These are phyloP conservation scores for Leptinotarsa peninsularis DNA, from an alignment of 2,888 invertebrate species.

Conservation along the genomic window DNA sequence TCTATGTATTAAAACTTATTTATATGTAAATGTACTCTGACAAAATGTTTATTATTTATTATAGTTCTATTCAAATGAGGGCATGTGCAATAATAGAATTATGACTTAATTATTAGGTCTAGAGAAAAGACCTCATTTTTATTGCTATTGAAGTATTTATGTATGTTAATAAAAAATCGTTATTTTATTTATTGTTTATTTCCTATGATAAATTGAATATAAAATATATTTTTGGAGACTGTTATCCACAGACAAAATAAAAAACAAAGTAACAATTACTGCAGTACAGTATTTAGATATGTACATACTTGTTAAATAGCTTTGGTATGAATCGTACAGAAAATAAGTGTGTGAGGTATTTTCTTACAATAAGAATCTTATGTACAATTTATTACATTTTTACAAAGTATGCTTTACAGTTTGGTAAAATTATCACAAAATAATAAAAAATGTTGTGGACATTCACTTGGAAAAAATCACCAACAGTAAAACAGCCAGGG, in stretches of 20 bases:
- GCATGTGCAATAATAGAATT: conserved; percentile 31
- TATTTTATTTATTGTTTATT: conserved; percentile 21
- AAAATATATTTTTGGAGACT: conserved; percentile 41
- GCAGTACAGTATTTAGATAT: conserved; percentile 34
- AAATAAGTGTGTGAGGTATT: conserved; percentile 10
- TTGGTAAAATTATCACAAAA: conserved; percentile 49
- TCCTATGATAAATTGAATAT: conserved; percentile 19
- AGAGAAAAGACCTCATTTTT: too few species aligned
- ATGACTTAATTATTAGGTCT: too few species aligned
- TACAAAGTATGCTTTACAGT: conserved; percentile 34
- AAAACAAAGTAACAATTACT: conserved; percentile 36
- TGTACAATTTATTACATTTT: conserved; percentile 48
- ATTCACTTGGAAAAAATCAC: conserved; percentile 18
- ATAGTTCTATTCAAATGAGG: conserved; percentile 10
- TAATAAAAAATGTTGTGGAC: conserved; percentile 3
- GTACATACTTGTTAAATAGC: conserved; percentile 37
- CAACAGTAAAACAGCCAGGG: conserved; percentile 18
- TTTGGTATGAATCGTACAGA: conserved; percentile 37
- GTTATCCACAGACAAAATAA: conserved; percentile 46
- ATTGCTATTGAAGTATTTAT: conserved; percentile 1
- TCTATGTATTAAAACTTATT: too few species aligned
- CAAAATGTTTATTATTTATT: conserved; percentile 6
- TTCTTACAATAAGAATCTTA: conserved; percentile 30
- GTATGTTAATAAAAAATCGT: conserved; percentile 19
- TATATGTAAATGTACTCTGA: neutral